Base-by-base conservation (phyloP, 2,113 vertebrate genomes). In the Hepsetus odoe region DNA sequence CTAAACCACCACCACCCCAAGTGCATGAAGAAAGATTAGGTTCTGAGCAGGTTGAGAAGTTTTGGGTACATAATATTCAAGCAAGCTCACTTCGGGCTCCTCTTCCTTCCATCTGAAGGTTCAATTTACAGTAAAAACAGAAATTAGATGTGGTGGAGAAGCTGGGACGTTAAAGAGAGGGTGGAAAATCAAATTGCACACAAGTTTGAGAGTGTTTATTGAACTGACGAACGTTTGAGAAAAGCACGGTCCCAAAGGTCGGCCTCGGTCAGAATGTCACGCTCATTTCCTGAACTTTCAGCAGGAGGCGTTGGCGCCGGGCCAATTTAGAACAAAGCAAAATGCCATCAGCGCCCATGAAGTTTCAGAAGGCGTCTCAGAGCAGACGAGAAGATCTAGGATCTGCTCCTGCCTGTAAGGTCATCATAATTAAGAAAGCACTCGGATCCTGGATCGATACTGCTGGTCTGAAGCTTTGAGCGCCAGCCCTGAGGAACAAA, bases 181-280 rank as follows among this genome's bases (percentile, higher is more conserved):
- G 49, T 5, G 8, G 14, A 32, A 13, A 73, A 28, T 5, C 3
- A 32, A 20, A 38, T 20, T 38, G n/a, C 16, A 32, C 30, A 62
- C 4, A 3, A 0, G 28, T 44, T 32, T 74, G 38, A 14, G 2
- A 14, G 33, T 20, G n/a, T 76, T 76, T 76, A 76, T 76, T 76
- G 72, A 28, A 28, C 32, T 38, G 46, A 7, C 10, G 22, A 18
- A 14, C 10, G 28, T 14, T 16, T 2, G 28, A 49, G 28, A 49
- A 30, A 28, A n/a, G 1, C 56, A 20, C 4, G 4, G 8, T 11
- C 28, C 24, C 42, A 61, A 70, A 51, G 38, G 38, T 61, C 38
- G 30, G 16, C 0, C 4, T 28, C 16, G 2, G 59, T 10, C 14
- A 3, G 30, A 62, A 62, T 33, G 26, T 30, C 59, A 33, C 20